Evolutionary conservation across 1,140 invertebrate genomes (phyloP), one percentile per base, ranked within the genome.

Genomic region (Marisa cornuarietis): DNA sequence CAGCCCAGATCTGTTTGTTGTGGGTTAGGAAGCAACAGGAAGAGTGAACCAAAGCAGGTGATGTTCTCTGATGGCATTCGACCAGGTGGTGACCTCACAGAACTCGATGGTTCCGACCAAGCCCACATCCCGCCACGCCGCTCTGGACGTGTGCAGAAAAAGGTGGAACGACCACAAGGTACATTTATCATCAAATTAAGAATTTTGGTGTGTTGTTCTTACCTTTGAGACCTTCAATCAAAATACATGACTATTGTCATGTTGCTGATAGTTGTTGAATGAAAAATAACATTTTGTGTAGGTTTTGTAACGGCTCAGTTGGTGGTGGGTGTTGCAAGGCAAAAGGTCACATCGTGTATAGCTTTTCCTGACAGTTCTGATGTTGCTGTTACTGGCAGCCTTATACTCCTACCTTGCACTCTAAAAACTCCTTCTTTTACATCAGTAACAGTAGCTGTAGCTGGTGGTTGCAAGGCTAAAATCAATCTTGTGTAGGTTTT

Each of bases 11-110:
- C n/a, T 49, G 24, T n/a, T 49, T 74, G 31, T 42, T 61, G n/a
- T n/a, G 78, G 76, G 10, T 42, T 73, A 89, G 88, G 88, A 24
- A 85, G 83, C 76, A 84, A 83, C 42, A 79, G 83, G 72, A 79
- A 82, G 24, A 82, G 83, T 52, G 89, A 89, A 71, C 87, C 87
- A n/a, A 90, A 90, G 74, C 87, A 88, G 76, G 96, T 97, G 14
- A 96, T 97, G 93, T 97, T 97, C 90, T 96, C 95, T 86, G 96
- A 97, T 92, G 96, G 96, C 83, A 96, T 97, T 89, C 93, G 96
- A 83, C 96, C 96, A 79, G 96, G 96, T 80, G 96, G 95, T 87
- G 96, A 97, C 92, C 92, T 97, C 82, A 95, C 95, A 78, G 95
- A 96, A 88, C 91, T 95, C 77, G 95, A 90, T 82, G 89, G 87